Conservation (phyloP, 2,888 invertebrate genomes). For the Caenorhabditis sp. region DNA sequence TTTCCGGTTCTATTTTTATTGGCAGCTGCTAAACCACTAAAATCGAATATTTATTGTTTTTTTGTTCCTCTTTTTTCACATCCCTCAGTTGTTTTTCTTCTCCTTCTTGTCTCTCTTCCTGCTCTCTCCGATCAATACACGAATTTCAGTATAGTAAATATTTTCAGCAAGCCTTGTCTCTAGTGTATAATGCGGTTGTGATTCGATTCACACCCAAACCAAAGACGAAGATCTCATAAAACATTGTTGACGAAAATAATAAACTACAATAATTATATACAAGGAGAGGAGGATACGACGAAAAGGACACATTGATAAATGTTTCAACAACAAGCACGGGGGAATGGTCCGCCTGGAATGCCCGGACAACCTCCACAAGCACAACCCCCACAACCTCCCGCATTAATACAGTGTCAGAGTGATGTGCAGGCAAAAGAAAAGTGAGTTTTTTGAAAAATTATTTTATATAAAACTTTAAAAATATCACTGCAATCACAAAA, state of each 20-base stretch:
- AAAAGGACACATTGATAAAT: neutral
- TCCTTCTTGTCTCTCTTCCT: neutral
- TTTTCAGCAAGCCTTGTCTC: neutral
- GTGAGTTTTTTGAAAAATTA: constrained; percentile 21
- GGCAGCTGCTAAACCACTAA: constrained; percentile 1
- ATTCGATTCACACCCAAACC: neutral
- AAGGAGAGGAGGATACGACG: neutral
- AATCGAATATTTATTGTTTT: neutral
- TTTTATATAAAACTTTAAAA: constrained; percentile 3
- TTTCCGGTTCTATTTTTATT: neutral
- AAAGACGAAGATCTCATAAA: neutral
- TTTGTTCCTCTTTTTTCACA: neutral
- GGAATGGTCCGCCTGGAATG: constrained; percentile 18
- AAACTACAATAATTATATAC: no score
- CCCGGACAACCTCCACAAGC: constrained; percentile 8
- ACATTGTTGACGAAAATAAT: neutral
- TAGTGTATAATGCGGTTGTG: neutral
- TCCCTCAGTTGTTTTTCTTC: neutral
- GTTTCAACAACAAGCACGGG: constrained; percentile 22
- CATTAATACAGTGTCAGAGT: constrained; percentile 21
- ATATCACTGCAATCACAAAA: constrained; percentile 2
- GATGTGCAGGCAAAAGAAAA: constrained; percentile 42
- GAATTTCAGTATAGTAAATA: neutral
- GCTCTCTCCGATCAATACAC: neutral
- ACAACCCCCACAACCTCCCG: constrained; percentile 5